These are phyloP conservation scores for Oxygymnocypris stewartii DNA, from an alignment of 2,113 vertebrate species.

Conservation along the genomic window DNA sequence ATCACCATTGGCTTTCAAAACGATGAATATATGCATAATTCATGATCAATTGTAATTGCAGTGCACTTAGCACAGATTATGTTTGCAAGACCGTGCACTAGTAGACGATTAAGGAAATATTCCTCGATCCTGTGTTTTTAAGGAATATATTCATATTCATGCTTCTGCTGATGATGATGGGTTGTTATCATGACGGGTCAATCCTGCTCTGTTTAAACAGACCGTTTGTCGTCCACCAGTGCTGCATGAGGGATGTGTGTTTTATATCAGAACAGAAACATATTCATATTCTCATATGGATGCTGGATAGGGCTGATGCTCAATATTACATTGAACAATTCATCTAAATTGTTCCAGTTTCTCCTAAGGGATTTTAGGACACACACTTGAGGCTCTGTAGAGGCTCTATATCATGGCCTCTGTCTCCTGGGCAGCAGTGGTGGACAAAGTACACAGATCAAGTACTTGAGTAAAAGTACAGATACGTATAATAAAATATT, in stretches of 20 bases:
- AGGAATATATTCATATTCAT: background rate
- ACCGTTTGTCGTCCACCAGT: background rate
- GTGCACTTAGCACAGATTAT: background rate
- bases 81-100: background rate
- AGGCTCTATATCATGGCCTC: background rate
- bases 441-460: too few species aligned
- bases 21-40: background rate
- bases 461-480: too few species aligned
- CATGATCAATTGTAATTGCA: conserved; percentile 13
- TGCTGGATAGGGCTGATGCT: background rate
- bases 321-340: background rate
- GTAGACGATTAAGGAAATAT: background rate
- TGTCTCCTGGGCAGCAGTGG: too few species aligned
- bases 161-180: background rate
- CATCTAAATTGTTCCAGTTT: background rate
- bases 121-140: background rate
- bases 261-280: background rate
- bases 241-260: background rate
- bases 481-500: too few species aligned
- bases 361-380: background rate
- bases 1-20: background rate
- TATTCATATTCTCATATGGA: background rate
- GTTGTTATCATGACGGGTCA: background rate
- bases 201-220: background rate
- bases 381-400: background rate